A percentile compares a stretch with the other conserved stretches of the same genome.
These are phyloP conservation scores for Anoplius nigerrimus DNA, from an alignment of 2,888 invertebrate genomes.

Conservation along the genomic window DNA sequence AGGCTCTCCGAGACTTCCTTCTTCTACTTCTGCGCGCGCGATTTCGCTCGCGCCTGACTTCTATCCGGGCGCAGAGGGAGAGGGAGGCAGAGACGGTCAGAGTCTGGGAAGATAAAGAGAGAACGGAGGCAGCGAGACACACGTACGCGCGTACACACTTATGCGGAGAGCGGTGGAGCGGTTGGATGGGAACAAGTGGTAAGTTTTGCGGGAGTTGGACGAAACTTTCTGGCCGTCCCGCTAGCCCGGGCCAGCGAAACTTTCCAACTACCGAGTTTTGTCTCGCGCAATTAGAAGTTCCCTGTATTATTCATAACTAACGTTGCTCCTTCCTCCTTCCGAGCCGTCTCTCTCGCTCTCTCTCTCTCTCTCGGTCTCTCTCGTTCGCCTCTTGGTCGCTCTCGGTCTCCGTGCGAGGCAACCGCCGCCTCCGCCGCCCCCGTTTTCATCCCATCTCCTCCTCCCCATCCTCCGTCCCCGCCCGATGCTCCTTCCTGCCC, in stretches of 20 bases:
- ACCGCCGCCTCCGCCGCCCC: conserved; percentile 4
- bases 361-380: conserved; percentile 23
- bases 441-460: conserved; percentile 5
- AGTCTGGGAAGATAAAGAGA: conserved; percentile 22
- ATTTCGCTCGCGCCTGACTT: no score
- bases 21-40: no score
- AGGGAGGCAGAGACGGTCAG: conserved; percentile 8
- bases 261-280: conserved; percentile 66
- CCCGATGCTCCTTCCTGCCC: conserved; percentile 20
- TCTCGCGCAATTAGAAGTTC: conserved; percentile 74
- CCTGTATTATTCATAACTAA: conserved; percentile 73
- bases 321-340: conserved; percentile 27
- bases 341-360: neutral
- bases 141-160: conserved; percentile 24
- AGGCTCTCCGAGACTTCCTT: no score
- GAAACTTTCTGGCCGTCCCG: conserved; percentile 48
- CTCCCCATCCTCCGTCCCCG: neutral
- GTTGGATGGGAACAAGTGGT: conserved; percentile 48
- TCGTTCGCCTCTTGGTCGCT: no score
- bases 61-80: conserved; percentile 22
- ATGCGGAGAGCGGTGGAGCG: conserved; percentile 13
- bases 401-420: no score
- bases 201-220: conserved; percentile 51
- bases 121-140: conserved; percentile 42
- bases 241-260: conserved; percentile 46